A percentile compares a stretch with the other conserved stretches of the same genome.
phyloP scores from a whole-genome alignment of 2,113 vertebrate genomes.

The Willisornis vidua region DNA sequence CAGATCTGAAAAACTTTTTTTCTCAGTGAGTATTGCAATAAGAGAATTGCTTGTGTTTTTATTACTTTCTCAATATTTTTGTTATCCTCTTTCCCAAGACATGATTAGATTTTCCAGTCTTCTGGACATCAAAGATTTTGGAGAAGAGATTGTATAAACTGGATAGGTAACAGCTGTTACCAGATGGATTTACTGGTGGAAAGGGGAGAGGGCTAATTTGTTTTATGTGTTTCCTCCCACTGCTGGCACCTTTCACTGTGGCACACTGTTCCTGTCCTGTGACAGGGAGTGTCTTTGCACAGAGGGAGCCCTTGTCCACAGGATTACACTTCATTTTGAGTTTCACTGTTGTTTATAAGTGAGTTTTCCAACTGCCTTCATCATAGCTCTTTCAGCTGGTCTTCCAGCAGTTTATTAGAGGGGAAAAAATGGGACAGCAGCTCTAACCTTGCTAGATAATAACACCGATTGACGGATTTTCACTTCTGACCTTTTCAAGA shows the following conservation, averaged over 20 bases:
- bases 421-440: background rate
- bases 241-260: constrained; percentile 26
- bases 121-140: constrained; percentile 26
- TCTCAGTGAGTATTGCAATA: background rate
- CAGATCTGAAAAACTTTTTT: background rate
- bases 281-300: background rate
- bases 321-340: background rate
- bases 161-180: constrained; percentile 39
- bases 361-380: background rate
- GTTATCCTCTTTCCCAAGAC: background rate
- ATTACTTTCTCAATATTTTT: constrained; percentile 40
- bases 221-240: constrained; percentile 3
- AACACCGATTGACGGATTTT: background rate
- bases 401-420: background rate
- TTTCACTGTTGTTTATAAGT: background rate
- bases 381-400: background rate
- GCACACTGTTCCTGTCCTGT: background rate
- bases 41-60: constrained; percentile 11
- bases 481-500: background rate
- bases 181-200: constrained; percentile 5
- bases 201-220: constrained; percentile 28
- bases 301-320: constrained; percentile 20
- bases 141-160: constrained; percentile 35
- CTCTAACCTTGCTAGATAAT: background rate
- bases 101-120: background rate